Evolutionary conservation across 2,113 vertebrate species (phyloP), one percentile per base, ranked within the genome.

Genomic region (Archocentrus centrarchus): DNA sequence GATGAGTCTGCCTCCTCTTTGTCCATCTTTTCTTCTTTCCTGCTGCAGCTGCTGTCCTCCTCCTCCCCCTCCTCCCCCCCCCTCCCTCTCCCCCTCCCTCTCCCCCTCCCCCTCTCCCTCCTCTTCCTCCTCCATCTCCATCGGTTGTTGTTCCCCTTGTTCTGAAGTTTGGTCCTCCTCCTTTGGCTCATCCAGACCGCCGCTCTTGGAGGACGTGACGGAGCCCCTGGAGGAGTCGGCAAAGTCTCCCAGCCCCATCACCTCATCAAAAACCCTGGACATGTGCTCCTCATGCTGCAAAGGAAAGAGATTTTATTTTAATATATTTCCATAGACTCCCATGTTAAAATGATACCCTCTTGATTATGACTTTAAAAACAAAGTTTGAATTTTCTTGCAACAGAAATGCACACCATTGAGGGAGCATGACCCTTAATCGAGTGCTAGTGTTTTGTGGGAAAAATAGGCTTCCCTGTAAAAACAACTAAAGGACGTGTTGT

Each of bases 191-290:
- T 91, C 81, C 32, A 64, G 90, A 41, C 79, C 89, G 13, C 85
- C 88, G 13, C 93, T 94, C 77, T 68, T 92, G 11, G 92, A 92
- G 5, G 93, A 94, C 14, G 79, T 59, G 22, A 81, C 87, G n/a
- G 93, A 95, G 41, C 91, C 89, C 20, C 81, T 83, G 30, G 94
- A 92, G 39, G 91, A 91, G 47, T 95, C 93, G 0, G 93, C 93
- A 6, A 92, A 94, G 18, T 92, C 76, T 75, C 93, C 93, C 44
- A 95, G 81, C 1, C 93, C 93, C 93, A 94, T 94, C 59, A 94
- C 94, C 81, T 93, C 92, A 18, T 95, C 94, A 76, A 95, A 95
- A 4, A 92, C 86, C 81, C 91, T 89, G 44, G 93, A 94, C 66
- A 94, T 83, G 17, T 59, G 93, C 84, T 92, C 59, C 11, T 95